phyloP scores from a whole-genome alignment of 2,113 vertebrate genomes.

The rat (Rattus norvegicus) region GRCr8 NC_086019.1:152362001-152362500 shows the following conservation, averaged over 20 bases:
- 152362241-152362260: background rate
- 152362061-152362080: background rate
- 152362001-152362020: background rate
- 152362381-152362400: rapidly evolving
- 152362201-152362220: background rate
- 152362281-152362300: background rate
- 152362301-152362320: background rate
- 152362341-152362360: background rate
- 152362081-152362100: background rate
- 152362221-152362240: background rate
- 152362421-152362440: background rate
- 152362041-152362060: background rate
- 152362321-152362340: too few species aligned
- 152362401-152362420: background rate
- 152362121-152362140: background rate
- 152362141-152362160: background rate
- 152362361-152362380: background rate
- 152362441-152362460: background rate
- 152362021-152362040: background rate
- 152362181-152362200: background rate
- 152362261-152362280: background rate
- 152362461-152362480: background rate
- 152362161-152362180: background rate
- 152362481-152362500: background rate
- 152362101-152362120: background rate